Evolutionary conservation across 2,888 invertebrate genomes (phyloP), one percentile per base, ranked within the genome.

Genomic region (Lathronympha strigana): DNA sequence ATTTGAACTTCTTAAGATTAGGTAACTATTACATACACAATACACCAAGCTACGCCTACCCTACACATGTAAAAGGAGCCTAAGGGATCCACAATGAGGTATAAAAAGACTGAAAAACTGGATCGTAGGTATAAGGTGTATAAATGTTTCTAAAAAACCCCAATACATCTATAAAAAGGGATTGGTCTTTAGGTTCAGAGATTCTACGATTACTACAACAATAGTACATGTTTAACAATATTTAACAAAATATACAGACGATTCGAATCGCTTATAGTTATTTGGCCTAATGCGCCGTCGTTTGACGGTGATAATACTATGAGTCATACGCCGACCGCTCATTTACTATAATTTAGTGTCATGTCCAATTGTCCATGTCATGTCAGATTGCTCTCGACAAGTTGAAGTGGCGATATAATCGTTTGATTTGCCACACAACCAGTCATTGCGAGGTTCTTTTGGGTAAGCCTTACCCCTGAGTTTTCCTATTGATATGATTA

Each of bases 111-210:
- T 85, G 85, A 84, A 86, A 87, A 84, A 82, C 80, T 82, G 83
- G 83, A 83, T 83, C 78, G 75, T 33, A 38, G 36, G 36, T 90
- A 86, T 84, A 88, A 79, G 79, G 76, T 84, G 74, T 72, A 86
- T 86, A 91, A 90, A 90, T 69, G 77, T 88, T 76, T 90, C 86
- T 90, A 90, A 89, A 71, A 90, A 89, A 82, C 78, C 81, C 82
- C 82, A 81, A 83, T 78, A 84, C 79, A 88, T 80, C 72, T 89
- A 83, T 88, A 88, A 87, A 68, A 88, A 88, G 83, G 83, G 81
- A 82, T 91, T 91, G 91, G 91, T 91, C 91, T 86, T 85, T 88
- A 90, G 85, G 89, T 86, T 90, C 83, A 82, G 86, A 86, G 82
- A 87, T 84, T 78, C 79, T 71, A 78, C 82, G 88, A 47, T 23